Evolutionary conservation across 2,113 vertebrate genomes (phyloP).

Genomic region (Tapirus terrestris): DNA sequence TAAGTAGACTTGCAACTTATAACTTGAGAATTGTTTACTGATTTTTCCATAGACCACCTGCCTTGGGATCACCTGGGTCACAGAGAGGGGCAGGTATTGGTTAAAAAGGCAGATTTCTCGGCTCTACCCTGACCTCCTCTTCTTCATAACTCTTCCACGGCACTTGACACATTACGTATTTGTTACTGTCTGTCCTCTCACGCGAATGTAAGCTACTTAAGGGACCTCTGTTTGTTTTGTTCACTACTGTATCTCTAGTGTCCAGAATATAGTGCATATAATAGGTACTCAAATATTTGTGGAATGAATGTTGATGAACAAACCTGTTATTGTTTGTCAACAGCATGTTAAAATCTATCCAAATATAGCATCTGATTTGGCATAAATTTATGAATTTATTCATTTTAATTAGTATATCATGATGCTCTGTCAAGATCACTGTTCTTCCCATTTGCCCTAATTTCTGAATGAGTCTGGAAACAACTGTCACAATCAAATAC

Average conservation of each 20-base stretch:
- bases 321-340: background rate
- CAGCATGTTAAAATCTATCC: background rate
- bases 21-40: background rate
- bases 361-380: background rate
- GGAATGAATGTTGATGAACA: background rate
- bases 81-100: background rate
- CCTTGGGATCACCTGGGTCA: background rate
- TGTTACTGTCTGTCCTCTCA: background rate
- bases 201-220: background rate
- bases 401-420: background rate
- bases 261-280: background rate
- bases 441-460: background rate
- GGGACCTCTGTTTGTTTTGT: background rate
- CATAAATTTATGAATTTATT: background rate
- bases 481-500: background rate
- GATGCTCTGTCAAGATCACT: background rate
- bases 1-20: background rate
- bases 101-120: background rate
- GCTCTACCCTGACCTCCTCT: background rate
- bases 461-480: constrained; percentile 41
- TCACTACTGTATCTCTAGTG: background rate
- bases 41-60: background rate
- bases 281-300: background rate
- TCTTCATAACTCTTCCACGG: background rate
- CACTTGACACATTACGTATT: background rate